Evolutionary conservation across 2,888 invertebrate genomes (phyloP).

Genomic region (Oxytorus armatus): DNA sequence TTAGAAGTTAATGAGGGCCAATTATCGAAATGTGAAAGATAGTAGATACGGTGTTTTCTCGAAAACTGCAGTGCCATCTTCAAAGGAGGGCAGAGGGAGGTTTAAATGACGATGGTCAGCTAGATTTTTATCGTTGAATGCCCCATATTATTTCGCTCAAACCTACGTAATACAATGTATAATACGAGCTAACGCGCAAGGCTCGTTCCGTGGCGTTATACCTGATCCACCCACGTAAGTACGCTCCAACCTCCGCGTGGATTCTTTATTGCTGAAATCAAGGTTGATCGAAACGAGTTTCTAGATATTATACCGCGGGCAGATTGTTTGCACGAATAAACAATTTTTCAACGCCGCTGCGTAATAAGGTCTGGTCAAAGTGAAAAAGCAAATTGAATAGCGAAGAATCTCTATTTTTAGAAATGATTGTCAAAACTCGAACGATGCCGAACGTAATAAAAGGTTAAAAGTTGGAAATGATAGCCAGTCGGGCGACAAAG

Average conservation of each 20-base stretch:
- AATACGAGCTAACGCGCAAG: constrained; percentile 46
- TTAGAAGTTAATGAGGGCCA: too few species aligned
- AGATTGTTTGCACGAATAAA: constrained; percentile 7
- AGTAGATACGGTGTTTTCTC: too few species aligned
- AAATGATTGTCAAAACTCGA: neutral
- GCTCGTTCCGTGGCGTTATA: constrained; percentile 41
- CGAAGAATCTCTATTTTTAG: neutral
- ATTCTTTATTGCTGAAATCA: constrained; percentile 54
- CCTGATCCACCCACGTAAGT: constrained; percentile 46
- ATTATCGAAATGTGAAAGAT: too few species aligned
- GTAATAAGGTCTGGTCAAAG: neutral
- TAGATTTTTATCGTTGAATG: constrained; percentile 11
- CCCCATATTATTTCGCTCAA: constrained; percentile 17
- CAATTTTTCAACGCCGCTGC: constrained; percentile 34
- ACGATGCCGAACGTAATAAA: neutral
- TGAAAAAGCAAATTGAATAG: neutral
- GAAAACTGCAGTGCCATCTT: too few species aligned
- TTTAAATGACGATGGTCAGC: neutral
- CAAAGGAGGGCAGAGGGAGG: too few species aligned
- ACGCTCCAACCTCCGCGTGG: constrained; percentile 39
- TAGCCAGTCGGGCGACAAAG: too few species aligned
- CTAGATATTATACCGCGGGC: neutral
- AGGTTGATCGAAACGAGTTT: constrained; percentile 57
- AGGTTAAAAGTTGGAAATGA: too few species aligned
- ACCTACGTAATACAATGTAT: constrained; percentile 60